phyloP scores from a whole-genome alignment of 2,888 invertebrate genomes.

The Sminthurinus aureus region DNA sequence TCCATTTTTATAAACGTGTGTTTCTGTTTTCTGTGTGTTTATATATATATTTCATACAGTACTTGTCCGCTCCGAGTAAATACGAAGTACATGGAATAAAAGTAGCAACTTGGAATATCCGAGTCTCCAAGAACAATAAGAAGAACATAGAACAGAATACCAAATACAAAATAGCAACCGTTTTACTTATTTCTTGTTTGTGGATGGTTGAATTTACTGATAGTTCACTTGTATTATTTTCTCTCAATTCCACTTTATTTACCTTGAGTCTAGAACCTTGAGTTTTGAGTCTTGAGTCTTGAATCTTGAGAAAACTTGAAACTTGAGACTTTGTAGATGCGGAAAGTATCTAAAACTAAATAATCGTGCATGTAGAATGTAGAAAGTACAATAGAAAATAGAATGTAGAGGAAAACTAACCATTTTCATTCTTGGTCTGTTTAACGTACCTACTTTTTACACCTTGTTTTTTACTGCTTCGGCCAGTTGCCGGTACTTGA shows the following conservation, averaged over 20 bases:
- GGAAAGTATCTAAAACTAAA: not conserved
- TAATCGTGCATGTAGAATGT: not conserved
- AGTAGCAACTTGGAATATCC: too few species aligned
- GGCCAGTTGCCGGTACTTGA: slow-evolving; percentile 15
- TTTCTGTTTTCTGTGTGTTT: too few species aligned
- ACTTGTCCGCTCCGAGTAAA: too few species aligned
- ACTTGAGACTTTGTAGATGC: not conserved
- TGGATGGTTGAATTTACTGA: not conserved
- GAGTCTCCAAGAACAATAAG: not conserved
- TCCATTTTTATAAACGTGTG: slow-evolving; percentile 10
- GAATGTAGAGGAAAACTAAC: not conserved
- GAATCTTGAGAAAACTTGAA: not conserved
- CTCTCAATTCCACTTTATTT: slow-evolving; percentile 1
- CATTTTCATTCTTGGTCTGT: slow-evolving; percentile 3
- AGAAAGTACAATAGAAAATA: not conserved
- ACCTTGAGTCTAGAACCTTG: not conserved
- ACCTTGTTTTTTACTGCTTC: not conserved
- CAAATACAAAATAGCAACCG: not conserved
- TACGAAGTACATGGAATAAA: too few species aligned
- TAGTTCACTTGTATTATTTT: not conserved
- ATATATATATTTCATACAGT: too few species aligned
- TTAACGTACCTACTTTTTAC: not conserved
- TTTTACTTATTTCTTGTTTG: not conserved
- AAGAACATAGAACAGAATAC: not conserved
- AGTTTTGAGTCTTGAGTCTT: too few species aligned